Evolutionary conservation across 2,113 vertebrate species (phyloP).

Genomic region (Ploceus nigricollis): DNA sequence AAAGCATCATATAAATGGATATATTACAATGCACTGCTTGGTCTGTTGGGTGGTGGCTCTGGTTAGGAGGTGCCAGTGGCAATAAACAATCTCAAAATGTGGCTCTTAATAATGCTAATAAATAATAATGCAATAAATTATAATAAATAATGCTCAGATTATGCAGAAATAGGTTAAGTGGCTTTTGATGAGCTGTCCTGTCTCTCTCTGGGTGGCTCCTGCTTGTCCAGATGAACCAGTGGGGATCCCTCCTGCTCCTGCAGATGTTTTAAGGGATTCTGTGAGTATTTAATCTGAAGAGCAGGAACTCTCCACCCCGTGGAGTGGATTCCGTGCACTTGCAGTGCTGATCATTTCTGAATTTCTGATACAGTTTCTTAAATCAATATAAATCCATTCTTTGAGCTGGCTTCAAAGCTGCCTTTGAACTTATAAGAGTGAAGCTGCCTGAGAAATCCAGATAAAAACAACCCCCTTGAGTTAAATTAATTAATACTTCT

Average conservation of each 20-base stretch:
- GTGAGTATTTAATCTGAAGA: not conserved
- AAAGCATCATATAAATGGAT: not conserved
- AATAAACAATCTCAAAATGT: not conserved
- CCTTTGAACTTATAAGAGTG: constrained; percentile 42
- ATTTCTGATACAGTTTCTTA: not conserved
- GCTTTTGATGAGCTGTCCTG: not conserved
- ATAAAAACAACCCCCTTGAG: constrained; percentile 33
- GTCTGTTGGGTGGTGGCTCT: not conserved
- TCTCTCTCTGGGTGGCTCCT: fast-evolving
- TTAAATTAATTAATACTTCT: constrained; percentile 37
- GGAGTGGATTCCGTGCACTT: not conserved
- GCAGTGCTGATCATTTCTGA: not conserved
- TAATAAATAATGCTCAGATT: not conserved
- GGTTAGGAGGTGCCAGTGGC: not conserved
- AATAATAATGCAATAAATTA: not conserved
- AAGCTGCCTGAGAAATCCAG: constrained; percentile 30
- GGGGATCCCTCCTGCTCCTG: not conserved
- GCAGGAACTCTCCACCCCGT: not conserved
- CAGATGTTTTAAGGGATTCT: not conserved
- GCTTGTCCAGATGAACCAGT: not conserved
- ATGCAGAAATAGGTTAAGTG: not conserved
- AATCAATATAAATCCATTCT: constrained; percentile 43
- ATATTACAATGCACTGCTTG: not conserved
- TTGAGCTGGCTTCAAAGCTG: constrained; percentile 47
- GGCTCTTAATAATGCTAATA: not conserved